Base-by-base conservation (phyloP, 2,888 invertebrate genomes). In the Eristalis pertinax region DNA sequence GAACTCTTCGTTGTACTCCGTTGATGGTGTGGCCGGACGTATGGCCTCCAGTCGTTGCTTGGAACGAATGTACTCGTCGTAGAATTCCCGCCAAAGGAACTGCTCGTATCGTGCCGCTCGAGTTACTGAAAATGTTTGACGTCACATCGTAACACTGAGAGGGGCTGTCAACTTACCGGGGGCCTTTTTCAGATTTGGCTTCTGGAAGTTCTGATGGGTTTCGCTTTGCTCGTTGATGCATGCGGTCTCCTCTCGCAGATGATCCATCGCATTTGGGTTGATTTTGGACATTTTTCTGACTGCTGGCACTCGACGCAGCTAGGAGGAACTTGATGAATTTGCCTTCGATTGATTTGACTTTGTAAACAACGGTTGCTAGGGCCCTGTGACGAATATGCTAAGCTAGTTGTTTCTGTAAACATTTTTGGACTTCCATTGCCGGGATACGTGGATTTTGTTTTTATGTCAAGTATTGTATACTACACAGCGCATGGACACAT, bases 41-140 rank as follows among this genome's bases (percentile, higher is more conserved):
- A 74, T 72, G 24, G 85, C 73, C 32, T 84, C 64, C 5, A 89
- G 35, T 75, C 89, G 67, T 74, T 91, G 89, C 26, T 90, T 90
- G 10, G 91, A 89, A 2, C 92, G 91, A 19, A 91, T 89, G 56
- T 93, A 93, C 75, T 93, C 92, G 26, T 90, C 90, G 65, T 91
- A 91, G 4, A 92, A 90, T 75, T 92, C 92, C 72, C 92, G 90
- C 92, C 92, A 92, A 4, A 92, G 81, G 29, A 92, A 92, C 75
- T 92, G 91, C 60, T 92, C 91, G 82, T 91, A 89, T 5, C 90
- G 90, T 60, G 89, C 90, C 7, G 89, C 90, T 0, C 92, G 91
- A 3, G 92, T 92, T 5, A 86, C 92, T 92, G 73, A 1, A 81
- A 85, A 24, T 32, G n/a, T 15, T 65, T 65, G 19, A n/a, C 13